phyloP scores from a whole-genome alignment of 2,113 vertebrate genomes.

The Cynocephalus volans region DNA sequence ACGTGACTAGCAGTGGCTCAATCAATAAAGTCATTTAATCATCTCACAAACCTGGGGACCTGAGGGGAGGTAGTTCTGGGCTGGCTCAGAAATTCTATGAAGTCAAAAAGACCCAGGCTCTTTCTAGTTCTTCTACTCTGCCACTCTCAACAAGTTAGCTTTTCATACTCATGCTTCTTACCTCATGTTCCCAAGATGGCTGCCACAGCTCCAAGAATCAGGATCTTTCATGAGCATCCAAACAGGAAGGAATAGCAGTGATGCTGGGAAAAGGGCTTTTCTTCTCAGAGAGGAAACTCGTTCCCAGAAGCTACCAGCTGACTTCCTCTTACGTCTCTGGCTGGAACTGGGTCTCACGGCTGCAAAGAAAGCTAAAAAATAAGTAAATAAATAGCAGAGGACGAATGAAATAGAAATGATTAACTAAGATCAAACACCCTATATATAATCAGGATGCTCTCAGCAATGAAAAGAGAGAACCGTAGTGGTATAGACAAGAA shows the following conservation, averaged over 20 bases:
- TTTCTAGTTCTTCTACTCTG: background rate
- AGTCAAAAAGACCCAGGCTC: background rate
- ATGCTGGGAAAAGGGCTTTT: background rate
- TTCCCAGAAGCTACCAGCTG: background rate
- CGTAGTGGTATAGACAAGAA: background rate
- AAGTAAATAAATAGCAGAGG: background rate
- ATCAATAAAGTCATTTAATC: background rate
- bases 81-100: slow-evolving; percentile 21
- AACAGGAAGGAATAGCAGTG: slow-evolving; percentile 7
- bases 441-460: slow-evolving; percentile 16
- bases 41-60: background rate
- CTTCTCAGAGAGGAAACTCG: background rate
- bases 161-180: slow-evolving; percentile 37
- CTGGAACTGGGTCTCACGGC: background rate
- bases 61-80: background rate
- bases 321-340: background rate
- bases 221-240: background rate
- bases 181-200: background rate
- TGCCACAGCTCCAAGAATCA: background rate
- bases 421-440: background rate
- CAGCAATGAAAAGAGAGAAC: slow-evolving; percentile 16
- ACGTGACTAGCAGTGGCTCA: background rate
- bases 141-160: slow-evolving; percentile 1
- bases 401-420: background rate
- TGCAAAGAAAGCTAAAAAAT: slow-evolving; percentile 46